Evolutionary conservation across 2,888 invertebrate genomes (phyloP).

Genomic region (Hoplodrina blanda): DNA sequence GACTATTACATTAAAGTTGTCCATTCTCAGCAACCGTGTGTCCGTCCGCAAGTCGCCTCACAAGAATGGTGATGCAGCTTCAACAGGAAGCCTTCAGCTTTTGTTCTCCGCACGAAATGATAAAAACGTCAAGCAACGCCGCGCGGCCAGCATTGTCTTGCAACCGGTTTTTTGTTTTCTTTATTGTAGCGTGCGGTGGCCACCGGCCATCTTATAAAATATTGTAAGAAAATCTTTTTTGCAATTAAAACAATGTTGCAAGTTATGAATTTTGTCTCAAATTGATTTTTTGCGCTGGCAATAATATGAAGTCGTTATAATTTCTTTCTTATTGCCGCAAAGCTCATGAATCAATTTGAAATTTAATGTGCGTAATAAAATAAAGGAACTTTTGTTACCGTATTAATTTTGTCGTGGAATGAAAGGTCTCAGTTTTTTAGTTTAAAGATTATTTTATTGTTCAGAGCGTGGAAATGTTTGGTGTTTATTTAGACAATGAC

Average conservation of each 20-base stretch:
- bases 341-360: constrained; percentile 64
- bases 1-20: constrained; percentile 7
- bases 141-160: constrained; percentile 86
- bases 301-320: constrained; percentile 66
- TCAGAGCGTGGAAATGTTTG: constrained; percentile 26
- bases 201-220: constrained; percentile 61
- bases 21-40: constrained; percentile 61
- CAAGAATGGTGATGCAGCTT: constrained; percentile 89
- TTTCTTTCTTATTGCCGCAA: constrained; percentile 56
- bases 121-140: constrained; percentile 89
- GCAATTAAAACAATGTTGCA: constrained; percentile 73
- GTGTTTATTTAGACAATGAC: constrained; percentile 54
- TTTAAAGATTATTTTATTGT: constrained; percentile 28
- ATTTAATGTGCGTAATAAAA: constrained; percentile 61
- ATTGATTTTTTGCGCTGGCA: constrained; percentile 64
- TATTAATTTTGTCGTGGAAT: constrained; percentile 45
- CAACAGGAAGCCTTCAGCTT: constrained; percentile 89
- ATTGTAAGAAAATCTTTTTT: constrained; percentile 65
- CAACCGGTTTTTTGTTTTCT: constrained; percentile 81
- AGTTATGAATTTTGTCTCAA: constrained; percentile 67
- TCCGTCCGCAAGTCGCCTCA: constrained; percentile 74
- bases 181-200: constrained; percentile 78
- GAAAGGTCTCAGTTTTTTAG: constrained; percentile 25
- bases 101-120: constrained; percentile 88
- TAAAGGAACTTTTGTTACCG: constrained; percentile 51